phyloP scores from a whole-genome alignment of 2,113 vertebrate species.

The Synodontis membranacea region DNA sequence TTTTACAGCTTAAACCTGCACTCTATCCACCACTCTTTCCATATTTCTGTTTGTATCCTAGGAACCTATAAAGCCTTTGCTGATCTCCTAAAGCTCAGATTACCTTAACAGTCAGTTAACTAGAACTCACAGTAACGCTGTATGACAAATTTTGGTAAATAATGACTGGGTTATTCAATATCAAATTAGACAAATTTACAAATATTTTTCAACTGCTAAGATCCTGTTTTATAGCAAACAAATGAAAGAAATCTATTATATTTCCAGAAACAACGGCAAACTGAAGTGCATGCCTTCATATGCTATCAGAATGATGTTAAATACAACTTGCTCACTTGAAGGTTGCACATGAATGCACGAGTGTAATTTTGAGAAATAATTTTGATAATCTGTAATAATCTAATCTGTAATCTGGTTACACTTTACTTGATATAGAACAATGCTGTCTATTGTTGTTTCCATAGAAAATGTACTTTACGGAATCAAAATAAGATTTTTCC shows the following conservation, averaged over 20 bases:
- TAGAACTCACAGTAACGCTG: background rate
- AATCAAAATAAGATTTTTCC: no score
- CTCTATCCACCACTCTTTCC: background rate
- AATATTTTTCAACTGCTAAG: background rate
- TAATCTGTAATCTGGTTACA: no score
- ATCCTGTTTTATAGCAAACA: background rate
- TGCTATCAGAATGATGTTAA: no score
- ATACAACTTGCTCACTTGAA: no score
- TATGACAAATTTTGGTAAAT: no score
- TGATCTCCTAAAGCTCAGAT: background rate
- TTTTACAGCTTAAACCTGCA: background rate
- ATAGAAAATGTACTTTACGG: no score
- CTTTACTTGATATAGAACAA: no score
- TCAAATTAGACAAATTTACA: background rate
- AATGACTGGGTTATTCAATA: background rate
- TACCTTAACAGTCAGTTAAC: background rate
- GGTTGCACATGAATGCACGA: no score
- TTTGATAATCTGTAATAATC: no score
- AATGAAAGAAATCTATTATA: background rate
- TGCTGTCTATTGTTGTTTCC: no score
- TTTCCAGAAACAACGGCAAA: background rate
- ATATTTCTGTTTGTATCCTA: background rate
- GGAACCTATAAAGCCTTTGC: background rate
- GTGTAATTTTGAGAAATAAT: no score
- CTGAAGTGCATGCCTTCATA: no score